Conservation (phyloP, 2,797 vertebrate genomes). For the Falco rusticolus region DNA sequence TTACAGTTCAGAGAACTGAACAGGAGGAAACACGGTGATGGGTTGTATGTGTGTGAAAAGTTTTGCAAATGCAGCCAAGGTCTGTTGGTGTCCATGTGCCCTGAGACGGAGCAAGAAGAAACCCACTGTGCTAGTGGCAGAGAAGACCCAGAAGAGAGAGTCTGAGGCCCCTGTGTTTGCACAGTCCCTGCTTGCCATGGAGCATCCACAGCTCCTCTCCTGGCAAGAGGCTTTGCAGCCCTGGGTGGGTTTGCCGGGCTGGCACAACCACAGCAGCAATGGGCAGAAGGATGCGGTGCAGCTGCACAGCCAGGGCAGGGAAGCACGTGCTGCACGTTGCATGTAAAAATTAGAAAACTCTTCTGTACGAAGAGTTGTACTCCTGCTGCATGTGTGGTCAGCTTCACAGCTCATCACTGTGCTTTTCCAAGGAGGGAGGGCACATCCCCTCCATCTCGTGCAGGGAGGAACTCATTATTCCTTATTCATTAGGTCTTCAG, state of each 20-base stretch:
- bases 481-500: constrained; percentile 77
- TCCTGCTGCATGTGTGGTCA: not conserved
- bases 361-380: not conserved
- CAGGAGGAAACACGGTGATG: not conserved
- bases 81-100: not conserved
- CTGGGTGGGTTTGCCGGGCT: not conserved
- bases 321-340: rapidly evolving
- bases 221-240: not conserved
- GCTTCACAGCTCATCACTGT: not conserved
- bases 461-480: constrained; percentile 71
- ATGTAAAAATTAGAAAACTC: not conserved
- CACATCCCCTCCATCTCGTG: constrained; percentile 31
- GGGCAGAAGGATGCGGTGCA: rapidly evolving
- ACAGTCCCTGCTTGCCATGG: rapidly evolving
- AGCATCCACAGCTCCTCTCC: not conserved
- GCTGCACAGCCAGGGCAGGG: rapidly evolving
- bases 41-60: not conserved
- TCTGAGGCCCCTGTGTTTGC: rapidly evolving
- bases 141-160: not conserved
- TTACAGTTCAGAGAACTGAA: not conserved
- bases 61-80: not conserved
- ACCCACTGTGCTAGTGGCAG: not conserved
- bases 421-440: constrained; percentile 28
- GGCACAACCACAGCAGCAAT: rapidly evolving
- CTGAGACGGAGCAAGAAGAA: not conserved